Percentiles rank a stretch among this genome's conserved stretches.
phyloP scores from a whole-genome alignment of 2,888 invertebrate species.

The Caenorhabditis panamensis region DNA sequence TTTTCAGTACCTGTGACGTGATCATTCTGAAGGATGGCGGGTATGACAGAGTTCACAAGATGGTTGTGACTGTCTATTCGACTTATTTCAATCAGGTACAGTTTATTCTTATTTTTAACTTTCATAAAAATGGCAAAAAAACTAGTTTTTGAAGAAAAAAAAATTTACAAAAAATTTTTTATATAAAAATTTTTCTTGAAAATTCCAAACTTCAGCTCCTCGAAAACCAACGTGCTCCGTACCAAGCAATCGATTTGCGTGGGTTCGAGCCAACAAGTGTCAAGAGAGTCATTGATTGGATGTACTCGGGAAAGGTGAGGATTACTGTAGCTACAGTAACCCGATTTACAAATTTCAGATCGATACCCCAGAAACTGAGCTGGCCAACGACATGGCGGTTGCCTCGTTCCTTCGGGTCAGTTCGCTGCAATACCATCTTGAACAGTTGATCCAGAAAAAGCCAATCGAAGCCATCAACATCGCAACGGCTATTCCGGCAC shows the following conservation, averaged over 20 bases:
- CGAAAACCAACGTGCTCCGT: constrained; percentile 38
- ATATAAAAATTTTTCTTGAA: too few species aligned
- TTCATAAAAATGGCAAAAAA: too few species aligned
- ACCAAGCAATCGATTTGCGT: constrained; percentile 33
- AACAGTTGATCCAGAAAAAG: constrained; percentile 9
- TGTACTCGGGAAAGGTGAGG: constrained; percentile 50
- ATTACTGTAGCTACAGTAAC: neutral
- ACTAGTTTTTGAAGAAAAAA: too few species aligned
- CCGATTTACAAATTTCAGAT: constrained; percentile 1
- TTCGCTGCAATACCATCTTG: constrained; percentile 32
- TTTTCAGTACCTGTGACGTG: constrained; percentile 52
- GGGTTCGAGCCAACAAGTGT: constrained; percentile 38
- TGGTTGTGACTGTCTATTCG: constrained; percentile 41
- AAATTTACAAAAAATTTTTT: too few species aligned
- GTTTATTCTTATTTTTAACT: too few species aligned
- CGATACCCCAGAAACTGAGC: constrained; percentile 1
- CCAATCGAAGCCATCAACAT: constrained; percentile 41
- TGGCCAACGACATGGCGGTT: constrained; percentile 33
- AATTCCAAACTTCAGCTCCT: constrained; percentile 6
- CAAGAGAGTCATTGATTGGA: constrained; percentile 54
- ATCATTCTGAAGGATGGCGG: constrained; percentile 30
- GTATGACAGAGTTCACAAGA: constrained; percentile 47
- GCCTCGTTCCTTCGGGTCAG: constrained; percentile 28
- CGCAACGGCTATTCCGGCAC: constrained; percentile 28
- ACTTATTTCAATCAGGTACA: neutral